Base-by-base conservation (phyloP, 1,140 invertebrate species). In the Drosophila punjabiensis region DNA sequence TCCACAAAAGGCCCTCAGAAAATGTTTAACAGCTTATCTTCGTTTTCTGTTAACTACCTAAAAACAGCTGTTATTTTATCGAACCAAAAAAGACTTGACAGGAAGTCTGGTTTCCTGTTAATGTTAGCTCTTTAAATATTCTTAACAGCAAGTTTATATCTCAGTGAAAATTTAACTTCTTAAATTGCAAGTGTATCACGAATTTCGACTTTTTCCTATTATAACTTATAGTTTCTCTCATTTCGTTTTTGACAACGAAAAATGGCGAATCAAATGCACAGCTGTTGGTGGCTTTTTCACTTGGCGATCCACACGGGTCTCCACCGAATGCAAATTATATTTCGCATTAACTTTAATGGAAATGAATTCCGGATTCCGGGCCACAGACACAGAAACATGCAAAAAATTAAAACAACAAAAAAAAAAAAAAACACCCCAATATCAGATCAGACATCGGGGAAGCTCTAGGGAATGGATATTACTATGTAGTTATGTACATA, bases 271-370 rank as follows among this genome's bases (percentile, higher is more conserved):
- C 70, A 41, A 52, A 37, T 76, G 64, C 82, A 68, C 83, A 86
- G 83, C 83, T 87, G 83, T 80, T 87, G 70, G 41, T 50, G 41
- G 41, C 8, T 47, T 64, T 75, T 52, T 73, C 45, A 74, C 41
- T 74, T 52, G 70, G 43, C 53, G 59, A 56, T 63, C 62, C 79
- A 66, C 28, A 65, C 53, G 50, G 55, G 48, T 43, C 76, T 43
- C 76, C 47, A 14, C 48, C 79, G 82, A 73, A 87, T 82, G 83
- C 76, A 82, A 87, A 79, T 81, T 69, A 76, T 86, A 84, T 82
- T 79, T 82, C 67, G 47, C 83, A 86, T 87, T 86, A 87, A 73
- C 67, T 82, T 87, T 82, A 59, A 73, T 82, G 74, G 76, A 82
- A 62, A 82, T 82, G 80, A 76, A 82, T 82, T 66, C 79, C 79